phyloP scores from a whole-genome alignment of 2,113 vertebrate genomes.

The Tetrao urogallus region DNA sequence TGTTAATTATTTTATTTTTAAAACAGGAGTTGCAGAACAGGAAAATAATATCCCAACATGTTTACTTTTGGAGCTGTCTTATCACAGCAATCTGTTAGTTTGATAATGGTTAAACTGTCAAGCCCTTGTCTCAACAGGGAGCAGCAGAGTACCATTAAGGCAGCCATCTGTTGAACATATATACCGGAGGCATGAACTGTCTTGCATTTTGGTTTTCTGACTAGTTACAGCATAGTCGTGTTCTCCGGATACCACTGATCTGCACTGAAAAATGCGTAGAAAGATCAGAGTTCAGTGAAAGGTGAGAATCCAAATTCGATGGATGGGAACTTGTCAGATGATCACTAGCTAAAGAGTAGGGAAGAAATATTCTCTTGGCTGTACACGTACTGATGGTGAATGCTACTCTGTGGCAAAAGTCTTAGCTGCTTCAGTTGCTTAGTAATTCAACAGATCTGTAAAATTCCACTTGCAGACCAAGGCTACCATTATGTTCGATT shows the following conservation, averaged over 20 bases:
- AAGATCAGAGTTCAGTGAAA: constrained; percentile 44
- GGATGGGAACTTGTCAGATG: neutral
- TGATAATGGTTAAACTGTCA: neutral
- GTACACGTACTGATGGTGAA: constrained; percentile 10
- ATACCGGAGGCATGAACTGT: constrained; percentile 23
- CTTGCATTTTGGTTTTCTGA: neutral
- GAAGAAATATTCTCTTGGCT: neutral
- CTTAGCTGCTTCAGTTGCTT: constrained; percentile 41
- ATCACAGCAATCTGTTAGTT: constrained; percentile 29
- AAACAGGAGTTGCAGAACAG: constrained; percentile 38
- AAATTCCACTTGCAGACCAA: constrained; percentile 63
- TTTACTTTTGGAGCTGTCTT: constrained; percentile 54
- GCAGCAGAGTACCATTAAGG: constrained; percentile 31
- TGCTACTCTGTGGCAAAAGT: neutral
- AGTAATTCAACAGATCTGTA: constrained; percentile 34
- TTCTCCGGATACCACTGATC: neutral
- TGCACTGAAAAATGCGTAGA: neutral
- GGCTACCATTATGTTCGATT: constrained; percentile 63
- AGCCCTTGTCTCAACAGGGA: constrained; percentile 40
- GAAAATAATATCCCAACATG: constrained; percentile 44
- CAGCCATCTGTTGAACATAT: constrained; percentile 60
- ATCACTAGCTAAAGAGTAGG: neutral
- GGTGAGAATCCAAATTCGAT: constrained; percentile 17
- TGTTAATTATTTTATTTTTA: constrained; percentile 72
- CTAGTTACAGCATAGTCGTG: neutral